Evolutionary conservation across 2,888 invertebrate species (phyloP).

Genomic region (Teinopalpus imperialis): DNA sequence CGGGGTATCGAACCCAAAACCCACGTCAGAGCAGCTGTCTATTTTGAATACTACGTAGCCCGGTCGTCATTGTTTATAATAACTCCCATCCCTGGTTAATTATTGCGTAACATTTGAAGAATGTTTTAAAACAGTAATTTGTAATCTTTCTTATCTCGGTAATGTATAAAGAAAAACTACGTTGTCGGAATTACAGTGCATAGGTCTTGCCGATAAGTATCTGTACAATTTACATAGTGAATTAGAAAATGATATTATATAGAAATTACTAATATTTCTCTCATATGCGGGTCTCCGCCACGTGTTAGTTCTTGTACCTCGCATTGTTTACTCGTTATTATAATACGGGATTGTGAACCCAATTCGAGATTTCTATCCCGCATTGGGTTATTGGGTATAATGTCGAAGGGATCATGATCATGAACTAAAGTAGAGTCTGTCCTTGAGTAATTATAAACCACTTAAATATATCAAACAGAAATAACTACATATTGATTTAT

Average conservation of each 20-base stretch:
- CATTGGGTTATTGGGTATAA: too few relatives aligned
- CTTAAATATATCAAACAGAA: too few relatives aligned
- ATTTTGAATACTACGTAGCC: too few relatives aligned
- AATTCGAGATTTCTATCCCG: too few relatives aligned
- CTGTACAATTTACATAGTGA: not conserved
- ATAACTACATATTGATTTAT: too few relatives aligned
- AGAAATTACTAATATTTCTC: conserved; percentile 4
- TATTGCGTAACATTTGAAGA: conserved; percentile 9
- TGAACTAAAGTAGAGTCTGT: too few relatives aligned
- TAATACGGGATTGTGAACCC: conserved; percentile 6
- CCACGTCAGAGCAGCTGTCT: too few relatives aligned
- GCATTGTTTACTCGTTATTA: not conserved
- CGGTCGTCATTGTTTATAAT: too few relatives aligned
- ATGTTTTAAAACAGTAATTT: conserved; percentile 11
- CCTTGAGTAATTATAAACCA: too few relatives aligned
- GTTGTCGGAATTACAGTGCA: conserved; percentile 12
- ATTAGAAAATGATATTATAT: not conserved
- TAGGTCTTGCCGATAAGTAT: conserved; percentile 16
- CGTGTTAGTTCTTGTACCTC: not conserved
- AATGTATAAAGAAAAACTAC: conserved; percentile 10
- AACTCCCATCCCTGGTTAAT: too few relatives aligned
- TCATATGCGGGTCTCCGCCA: conserved; percentile 2
- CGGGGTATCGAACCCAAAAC: too few relatives aligned
- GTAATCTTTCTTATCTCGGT: conserved; percentile 4
- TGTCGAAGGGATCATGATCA: too few relatives aligned